Evolutionary conservation across 2,888 invertebrate genomes (phyloP).

Genomic region (Hedychridium roseum): DNA sequence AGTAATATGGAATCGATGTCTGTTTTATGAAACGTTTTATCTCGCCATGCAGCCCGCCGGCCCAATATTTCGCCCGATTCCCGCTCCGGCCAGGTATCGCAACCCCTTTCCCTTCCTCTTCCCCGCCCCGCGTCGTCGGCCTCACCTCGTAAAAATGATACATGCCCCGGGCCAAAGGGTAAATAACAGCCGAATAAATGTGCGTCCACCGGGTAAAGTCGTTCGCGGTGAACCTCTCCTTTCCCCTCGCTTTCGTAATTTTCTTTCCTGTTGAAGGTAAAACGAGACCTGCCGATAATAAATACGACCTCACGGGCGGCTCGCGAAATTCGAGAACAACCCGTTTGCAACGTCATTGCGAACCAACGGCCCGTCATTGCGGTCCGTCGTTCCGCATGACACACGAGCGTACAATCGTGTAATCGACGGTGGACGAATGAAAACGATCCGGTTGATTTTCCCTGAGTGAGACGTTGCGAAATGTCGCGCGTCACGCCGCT

Average conservation of each 20-base stretch:
- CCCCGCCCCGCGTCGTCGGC: conserved; percentile 10
- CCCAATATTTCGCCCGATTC: conserved; percentile 49
- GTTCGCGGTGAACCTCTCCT: not conserved
- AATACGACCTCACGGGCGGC: too few relatives aligned
- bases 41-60: conserved; percentile 43
- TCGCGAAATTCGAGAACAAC: too few relatives aligned
- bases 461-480: too few relatives aligned
- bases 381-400: too few relatives aligned
- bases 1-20: conserved; percentile 52
- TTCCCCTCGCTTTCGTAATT: conserved; percentile 2
- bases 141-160: conserved; percentile 47
- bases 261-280: too few relatives aligned
- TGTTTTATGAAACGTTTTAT: conserved; percentile 57
- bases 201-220: conserved; percentile 15
- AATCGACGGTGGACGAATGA: too few relatives aligned
- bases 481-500: too few relatives aligned
- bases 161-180: conserved; percentile 39
- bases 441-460: too few relatives aligned
- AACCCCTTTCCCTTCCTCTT: conserved; percentile 9
- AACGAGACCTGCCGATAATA: too few relatives aligned
- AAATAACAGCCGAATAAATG: conserved; percentile 43
- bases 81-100: conserved; percentile 10
- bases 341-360: too few relatives aligned
- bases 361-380: too few relatives aligned
- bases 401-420: too few relatives aligned